Evolutionary conservation across 2,888 invertebrate species (phyloP), one percentile per base, ranked within the genome.

Genomic region (Chrysolina americana): DNA sequence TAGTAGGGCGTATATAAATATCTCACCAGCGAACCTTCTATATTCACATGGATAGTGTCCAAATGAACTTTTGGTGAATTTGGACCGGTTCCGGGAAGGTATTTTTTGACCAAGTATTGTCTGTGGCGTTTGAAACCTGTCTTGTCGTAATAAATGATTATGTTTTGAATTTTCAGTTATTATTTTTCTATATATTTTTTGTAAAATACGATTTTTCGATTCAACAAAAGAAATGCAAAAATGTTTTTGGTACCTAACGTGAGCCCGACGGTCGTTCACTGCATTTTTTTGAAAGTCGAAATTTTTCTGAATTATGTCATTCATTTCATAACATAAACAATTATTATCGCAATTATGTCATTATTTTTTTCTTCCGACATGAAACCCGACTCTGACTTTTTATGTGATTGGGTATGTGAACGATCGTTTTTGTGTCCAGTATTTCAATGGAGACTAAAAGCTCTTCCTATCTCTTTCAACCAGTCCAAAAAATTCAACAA

Each of bases 291-390:
- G n/a, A n/a, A 62, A 62, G 3, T 62, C 28, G 23, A 11, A 28
- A 62, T 62, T 62, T 62, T 62, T n/a, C 62, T 62, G 13, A 23
- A 62, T 28, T n/a, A 62, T 62, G 62, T 28, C 10, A 3, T n/a
- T 36, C 10, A 15, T 28, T 8, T 5, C 21, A 62, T 17, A 28
- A 62, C 15, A 62, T 62, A 13, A 8, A 62, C 28, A 62, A n/a
- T n/a, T n/a, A n/a, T 48, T 48, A 4, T n/a, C 48, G 48, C 4
- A 15, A 48, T 48, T 15, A n/a, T n/a, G n/a, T 48, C 13, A 4
- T 10, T 48, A 4, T 15, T 48, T 15, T 13, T 48, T 48, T 48
- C n/a, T 48, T 15, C 48, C n/a, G 48, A 15, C 48, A 48, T 15
- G 13, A 48, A n/a, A n/a, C n/a, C n/a, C n/a, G n/a, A n/a, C n/a